Evolutionary conservation across 2,888 invertebrate genomes (phyloP).

Genomic region (Parnassius apollo): DNA sequence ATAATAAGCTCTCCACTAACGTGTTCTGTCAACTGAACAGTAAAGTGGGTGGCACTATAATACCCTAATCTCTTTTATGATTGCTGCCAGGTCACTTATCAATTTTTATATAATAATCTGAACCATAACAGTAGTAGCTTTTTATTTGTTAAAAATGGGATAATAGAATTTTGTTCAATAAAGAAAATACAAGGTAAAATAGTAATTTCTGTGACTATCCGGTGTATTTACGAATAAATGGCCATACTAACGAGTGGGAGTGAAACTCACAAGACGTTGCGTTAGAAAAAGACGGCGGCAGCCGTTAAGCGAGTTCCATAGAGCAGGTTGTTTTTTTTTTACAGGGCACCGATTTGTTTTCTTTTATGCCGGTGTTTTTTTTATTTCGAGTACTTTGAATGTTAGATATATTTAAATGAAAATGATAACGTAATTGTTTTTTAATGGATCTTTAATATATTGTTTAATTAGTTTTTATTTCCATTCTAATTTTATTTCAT

Average conservation of each 20-base stretch:
- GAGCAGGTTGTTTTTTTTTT: slow-evolving; percentile 45
- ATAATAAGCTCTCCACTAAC: too few relatives aligned
- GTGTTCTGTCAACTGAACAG: too few relatives aligned
- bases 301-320: slow-evolving; percentile 47
- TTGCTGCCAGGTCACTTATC: too few relatives aligned
- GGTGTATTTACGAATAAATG: neutral
- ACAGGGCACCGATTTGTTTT: slow-evolving; percentile 40
- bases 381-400: slow-evolving; percentile 20
- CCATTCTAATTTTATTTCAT: too few relatives aligned
- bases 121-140: too few relatives aligned
- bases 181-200: too few relatives aligned
- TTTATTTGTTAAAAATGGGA: too few relatives aligned
- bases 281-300: slow-evolving; percentile 37
- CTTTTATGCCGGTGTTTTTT: slow-evolving; percentile 39
- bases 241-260: slow-evolving; percentile 32
- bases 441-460: neutral
- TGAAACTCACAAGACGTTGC: slow-evolving; percentile 27
- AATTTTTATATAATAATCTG: too few relatives aligned
- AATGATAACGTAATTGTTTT: slow-evolving; percentile 3
- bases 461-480: too few relatives aligned
- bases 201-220: neutral
- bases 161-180: too few relatives aligned
- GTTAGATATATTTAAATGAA: slow-evolving; percentile 20
- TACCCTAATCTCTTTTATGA: too few relatives aligned
- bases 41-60: too few relatives aligned